These are phyloP conservation scores for Campaea margaritaria DNA, from an alignment of 2,888 invertebrate species.

Conservation along the genomic window DNA sequence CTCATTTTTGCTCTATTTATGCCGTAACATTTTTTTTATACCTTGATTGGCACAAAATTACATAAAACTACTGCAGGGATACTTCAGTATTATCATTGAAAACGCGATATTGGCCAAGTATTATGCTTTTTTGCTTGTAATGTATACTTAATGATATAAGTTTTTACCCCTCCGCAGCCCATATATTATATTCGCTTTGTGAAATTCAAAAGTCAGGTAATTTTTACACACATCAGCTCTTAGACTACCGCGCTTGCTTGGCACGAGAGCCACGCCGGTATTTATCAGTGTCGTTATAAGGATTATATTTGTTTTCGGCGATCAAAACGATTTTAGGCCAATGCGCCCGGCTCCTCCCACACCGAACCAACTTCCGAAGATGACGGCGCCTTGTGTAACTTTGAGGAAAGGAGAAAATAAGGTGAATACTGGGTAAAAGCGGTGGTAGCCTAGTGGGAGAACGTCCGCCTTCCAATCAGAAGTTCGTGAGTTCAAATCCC, in stretches of 20 bases:
- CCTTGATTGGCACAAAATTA: too few relatives aligned
- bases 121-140: too few relatives aligned
- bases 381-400: constrained; percentile 6
- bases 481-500: too few relatives aligned
- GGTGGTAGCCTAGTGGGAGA: not conserved
- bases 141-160: too few relatives aligned
- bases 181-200: too few relatives aligned
- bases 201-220: not conserved
- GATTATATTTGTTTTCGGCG: constrained; percentile 50
- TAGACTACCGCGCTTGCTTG: constrained; percentile 31
- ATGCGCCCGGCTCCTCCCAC: constrained; percentile 6
- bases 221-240: constrained; percentile 14
- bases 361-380: not conserved
- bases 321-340: constrained; percentile 44
- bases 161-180: too few relatives aligned
- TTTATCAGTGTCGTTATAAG: constrained; percentile 47
- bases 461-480: too few relatives aligned
- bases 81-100: too few relatives aligned
- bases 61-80: too few relatives aligned
- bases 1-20: too few relatives aligned
- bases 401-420: not conserved
- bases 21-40: too few relatives aligned
- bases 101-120: too few relatives aligned
- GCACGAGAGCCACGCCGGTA: constrained; percentile 34
- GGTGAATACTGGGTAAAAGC: not conserved